These are phyloP conservation scores for Ctenomys sociabilis DNA, from an alignment of 2,113 vertebrate species.

Conservation along the genomic window DNA sequence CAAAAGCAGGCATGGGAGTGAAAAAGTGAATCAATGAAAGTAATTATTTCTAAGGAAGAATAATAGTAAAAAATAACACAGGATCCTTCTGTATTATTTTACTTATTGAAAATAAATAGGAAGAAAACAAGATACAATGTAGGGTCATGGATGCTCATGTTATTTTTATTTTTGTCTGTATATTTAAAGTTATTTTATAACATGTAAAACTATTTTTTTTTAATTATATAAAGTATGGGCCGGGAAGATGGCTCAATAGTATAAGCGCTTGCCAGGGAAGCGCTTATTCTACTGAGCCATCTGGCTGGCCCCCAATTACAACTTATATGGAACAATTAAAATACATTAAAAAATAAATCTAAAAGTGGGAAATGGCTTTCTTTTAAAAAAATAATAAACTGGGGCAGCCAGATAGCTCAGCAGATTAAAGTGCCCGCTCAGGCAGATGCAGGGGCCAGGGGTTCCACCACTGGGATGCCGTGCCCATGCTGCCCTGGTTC, in stretches of 20 bases:
- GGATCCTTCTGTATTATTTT: not conserved
- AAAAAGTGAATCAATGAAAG: conserved; percentile 31
- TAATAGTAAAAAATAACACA: not conserved
- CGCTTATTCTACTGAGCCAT: no score
- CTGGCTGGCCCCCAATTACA: no score
- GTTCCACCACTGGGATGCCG: no score
- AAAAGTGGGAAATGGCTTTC: not conserved
- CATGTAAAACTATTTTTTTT: no score
- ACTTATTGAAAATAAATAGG: conserved; percentile 17
- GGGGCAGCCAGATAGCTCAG: no score
- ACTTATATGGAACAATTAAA: conserved; percentile 8
- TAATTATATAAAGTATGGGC: no score
- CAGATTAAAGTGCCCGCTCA: no score
- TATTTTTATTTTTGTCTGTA: not conserved
- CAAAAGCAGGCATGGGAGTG: not conserved
- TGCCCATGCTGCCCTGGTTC: no score
- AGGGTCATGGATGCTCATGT: not conserved
- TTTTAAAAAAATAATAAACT: conserved; percentile 53
- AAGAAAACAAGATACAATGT: conserved; percentile 36
- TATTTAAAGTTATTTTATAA: conserved; percentile 49
- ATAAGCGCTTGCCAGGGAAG: no score
- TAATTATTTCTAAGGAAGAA: not conserved
- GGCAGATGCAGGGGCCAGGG: no score
- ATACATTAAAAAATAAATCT: conserved; percentile 33
- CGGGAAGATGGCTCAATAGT: no score